Evolutionary conservation across 1,140 invertebrate genomes (phyloP).

Genomic region (Lordiphosa collinella): DNA sequence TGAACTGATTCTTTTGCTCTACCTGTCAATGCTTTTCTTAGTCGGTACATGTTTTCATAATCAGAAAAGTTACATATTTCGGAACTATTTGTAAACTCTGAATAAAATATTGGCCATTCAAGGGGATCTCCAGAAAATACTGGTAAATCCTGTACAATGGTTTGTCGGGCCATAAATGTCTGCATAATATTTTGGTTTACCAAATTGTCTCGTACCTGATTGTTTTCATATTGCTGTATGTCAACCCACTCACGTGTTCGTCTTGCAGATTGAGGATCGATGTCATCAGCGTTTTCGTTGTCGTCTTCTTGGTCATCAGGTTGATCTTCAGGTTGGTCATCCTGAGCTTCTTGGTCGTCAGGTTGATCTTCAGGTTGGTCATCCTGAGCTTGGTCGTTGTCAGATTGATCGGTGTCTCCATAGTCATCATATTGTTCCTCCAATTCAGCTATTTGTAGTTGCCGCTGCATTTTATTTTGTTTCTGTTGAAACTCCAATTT

Average conservation of each 20-base stretch:
- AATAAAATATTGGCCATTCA: conserved; percentile 14
- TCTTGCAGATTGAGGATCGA: neutral
- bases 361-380: neutral
- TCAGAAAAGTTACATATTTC: neutral
- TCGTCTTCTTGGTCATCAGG: conserved; percentile 1
- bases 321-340: neutral
- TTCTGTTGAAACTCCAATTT: conserved; percentile 10
- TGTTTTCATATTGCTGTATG: too few relatives aligned
- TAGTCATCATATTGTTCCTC: neutral
- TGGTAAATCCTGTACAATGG: conserved; percentile 10
- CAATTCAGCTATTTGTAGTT: neutral
- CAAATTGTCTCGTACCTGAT: too few relatives aligned
- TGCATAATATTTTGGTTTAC: neutral
- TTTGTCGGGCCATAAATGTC: conserved; percentile 14
- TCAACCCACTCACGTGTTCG: too few relatives aligned
- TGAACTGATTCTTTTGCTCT: too few relatives aligned
- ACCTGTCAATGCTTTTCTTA: neutral
- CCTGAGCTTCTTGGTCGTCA: neutral
- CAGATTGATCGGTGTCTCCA: too few relatives aligned
- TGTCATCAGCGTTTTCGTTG: neutral
- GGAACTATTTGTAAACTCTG: conserved; percentile 1
- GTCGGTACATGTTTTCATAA: conserved; percentile 13
- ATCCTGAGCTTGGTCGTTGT: neutral
- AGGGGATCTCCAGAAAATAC: conserved; percentile 10
- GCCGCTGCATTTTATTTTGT: neutral